These are phyloP conservation scores for Nematostella vectensis DNA, from an alignment of 92 coral and sea anemone genomes.

Conservation along the genomic window DNA sequence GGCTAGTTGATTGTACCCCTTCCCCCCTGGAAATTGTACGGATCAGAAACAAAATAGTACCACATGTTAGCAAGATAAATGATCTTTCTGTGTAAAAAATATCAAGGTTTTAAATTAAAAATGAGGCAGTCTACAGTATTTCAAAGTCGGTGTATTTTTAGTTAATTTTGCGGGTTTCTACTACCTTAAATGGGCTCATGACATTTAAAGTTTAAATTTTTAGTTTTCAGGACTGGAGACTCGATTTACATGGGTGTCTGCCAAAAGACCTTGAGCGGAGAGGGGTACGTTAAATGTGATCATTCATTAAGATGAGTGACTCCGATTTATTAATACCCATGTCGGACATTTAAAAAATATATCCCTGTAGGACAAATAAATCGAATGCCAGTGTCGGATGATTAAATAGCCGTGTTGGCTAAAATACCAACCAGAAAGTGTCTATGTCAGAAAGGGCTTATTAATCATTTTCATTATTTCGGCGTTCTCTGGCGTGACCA, in stretches of 20 bases:
- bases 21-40: background rate
- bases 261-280: conserved; percentile 70
- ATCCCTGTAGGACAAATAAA: no score
- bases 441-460: no score
- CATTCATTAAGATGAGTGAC: no score
- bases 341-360: no score
- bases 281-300: conserved; percentile 88
- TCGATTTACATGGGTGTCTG: conserved; percentile 77
- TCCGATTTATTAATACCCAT: no score
- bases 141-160: background rate
- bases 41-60: background rate
- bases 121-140: background rate
- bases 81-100: background rate
- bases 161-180: background rate
- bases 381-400: no score
- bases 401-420: no score
- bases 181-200: no score
- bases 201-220: no score
- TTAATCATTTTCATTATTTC: no score
- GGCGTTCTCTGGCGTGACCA: no score
- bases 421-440: no score
- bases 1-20: background rate
- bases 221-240: conserved; percentile 86
- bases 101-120: background rate
- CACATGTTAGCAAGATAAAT: background rate